phyloP scores from a whole-genome alignment of 2,797 vertebrate species.

The Phataginus tricuspis region DNA sequence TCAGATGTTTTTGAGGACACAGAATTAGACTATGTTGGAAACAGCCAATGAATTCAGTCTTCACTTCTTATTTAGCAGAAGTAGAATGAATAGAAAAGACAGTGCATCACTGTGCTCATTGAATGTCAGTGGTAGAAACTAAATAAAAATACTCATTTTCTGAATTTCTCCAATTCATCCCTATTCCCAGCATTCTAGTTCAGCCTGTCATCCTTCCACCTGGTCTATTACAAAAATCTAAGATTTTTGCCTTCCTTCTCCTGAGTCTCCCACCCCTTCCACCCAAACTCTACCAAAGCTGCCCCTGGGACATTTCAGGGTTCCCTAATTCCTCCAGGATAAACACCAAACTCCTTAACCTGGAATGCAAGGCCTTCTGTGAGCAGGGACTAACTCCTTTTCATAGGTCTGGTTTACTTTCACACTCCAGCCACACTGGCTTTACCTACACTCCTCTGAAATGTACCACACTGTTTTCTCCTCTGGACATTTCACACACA shows the following conservation, averaged over 20 bases:
- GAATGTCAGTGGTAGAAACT: neutral
- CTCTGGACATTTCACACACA: neutral
- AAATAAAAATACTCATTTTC: neutral
- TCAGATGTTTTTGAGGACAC: neutral
- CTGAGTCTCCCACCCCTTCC: neutral
- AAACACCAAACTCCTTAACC: neutral
- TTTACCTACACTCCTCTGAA: neutral
- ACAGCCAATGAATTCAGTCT: neutral
- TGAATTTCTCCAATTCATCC: neutral
- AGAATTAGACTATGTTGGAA: neutral
- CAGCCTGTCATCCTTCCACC: neutral
- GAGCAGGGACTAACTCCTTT: neutral
- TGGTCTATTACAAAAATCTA: neutral
- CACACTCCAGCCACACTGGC: neutral
- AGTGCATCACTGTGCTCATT: neutral
- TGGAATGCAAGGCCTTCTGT: neutral
- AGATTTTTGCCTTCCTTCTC: neutral
- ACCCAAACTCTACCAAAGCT: neutral
- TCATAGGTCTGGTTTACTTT: neutral
- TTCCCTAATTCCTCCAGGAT: neutral
- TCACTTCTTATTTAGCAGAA: neutral
- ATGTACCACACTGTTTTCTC: neutral
- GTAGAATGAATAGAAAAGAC: neutral
- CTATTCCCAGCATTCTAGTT: neutral
- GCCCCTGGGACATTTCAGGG: neutral